Base-by-base conservation (phyloP, 2,888 invertebrate genomes). In the Cheilosia vernalis region DNA sequence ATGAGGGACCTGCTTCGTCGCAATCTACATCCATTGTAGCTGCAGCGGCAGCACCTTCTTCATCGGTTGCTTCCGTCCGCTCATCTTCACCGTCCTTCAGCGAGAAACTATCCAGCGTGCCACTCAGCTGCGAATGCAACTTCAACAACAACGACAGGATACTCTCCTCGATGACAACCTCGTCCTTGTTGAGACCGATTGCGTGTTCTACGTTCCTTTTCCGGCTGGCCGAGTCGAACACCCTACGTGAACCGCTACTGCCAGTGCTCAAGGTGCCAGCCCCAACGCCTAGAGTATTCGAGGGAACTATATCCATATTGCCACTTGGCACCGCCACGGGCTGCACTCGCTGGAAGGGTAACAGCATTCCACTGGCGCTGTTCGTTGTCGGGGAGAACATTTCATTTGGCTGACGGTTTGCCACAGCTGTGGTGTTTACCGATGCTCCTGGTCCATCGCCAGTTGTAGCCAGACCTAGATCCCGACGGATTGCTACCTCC, bases 71-170 rank as follows among this genome's bases (percentile, higher is more conserved):
- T 30, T 67, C 24, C 37, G 55, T 21, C 10, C 76, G 82, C 17
- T 83, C 81, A 33, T 88, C 88, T 42, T 89, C 90, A 49, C 88
- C 88, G 79, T 94, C 94, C 61, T 94, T 94, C 19, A 94, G 88
- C 19, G 94, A 93, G 90, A 96, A 98, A 87, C 97, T 97, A 90
- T 98, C 97, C 9, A 96, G 94, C 13, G 94, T 93, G 0, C 97
- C 97, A 0, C 97, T 96, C 49, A 98, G 93, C 90, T 98, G 97
- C 2, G 97, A 97, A 92, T 99, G 98, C 15, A 98, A 93, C 91
- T 97, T 98, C 67, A 98, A 93, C 53, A 99, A 93, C 64, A 98
- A 92, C 0, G 98, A 97, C 88, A 99, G 95, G 87, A 99, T 96
- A 82, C 97, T 98, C 91, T 98, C 97, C 89, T 96, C 96, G 70